phyloP scores from a whole-genome alignment of 2,888 invertebrate genomes.

The Habrosyne pyritoides region DNA sequence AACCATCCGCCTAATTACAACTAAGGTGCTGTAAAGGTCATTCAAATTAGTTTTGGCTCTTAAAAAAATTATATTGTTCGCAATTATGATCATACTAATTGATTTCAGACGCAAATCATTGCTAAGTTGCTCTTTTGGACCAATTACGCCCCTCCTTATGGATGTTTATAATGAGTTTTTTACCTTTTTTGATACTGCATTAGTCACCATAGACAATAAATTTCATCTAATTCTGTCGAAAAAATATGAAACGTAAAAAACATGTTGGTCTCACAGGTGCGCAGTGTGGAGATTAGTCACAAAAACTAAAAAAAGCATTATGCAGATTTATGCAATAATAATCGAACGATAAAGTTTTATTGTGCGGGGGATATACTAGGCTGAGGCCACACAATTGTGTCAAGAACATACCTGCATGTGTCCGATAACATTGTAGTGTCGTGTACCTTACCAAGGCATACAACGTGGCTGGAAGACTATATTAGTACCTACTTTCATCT shows the following conservation, averaged over 20 bases:
- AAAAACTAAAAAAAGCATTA: slow-evolving; percentile 30
- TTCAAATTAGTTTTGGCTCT: neutral
- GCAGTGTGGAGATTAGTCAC: slow-evolving; percentile 27
- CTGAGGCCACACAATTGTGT: slow-evolving; percentile 49
- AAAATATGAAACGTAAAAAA: slow-evolving; percentile 19
- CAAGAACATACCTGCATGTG: slow-evolving; percentile 38
- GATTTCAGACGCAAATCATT: neutral
- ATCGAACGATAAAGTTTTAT: slow-evolving; percentile 38
- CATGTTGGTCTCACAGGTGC: slow-evolving; percentile 26
- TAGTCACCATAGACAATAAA: slow-evolving; percentile 8
- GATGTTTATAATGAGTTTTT: slow-evolving; percentile 6
- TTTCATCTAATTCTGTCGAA: slow-evolving; percentile 9
- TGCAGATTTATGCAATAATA: slow-evolving; percentile 52
- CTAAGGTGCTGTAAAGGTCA: slow-evolving; percentile 1
- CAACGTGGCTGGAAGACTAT: neutral
- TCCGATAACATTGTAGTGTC: neutral
- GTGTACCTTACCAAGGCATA: neutral
- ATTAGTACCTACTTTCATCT: neutral
- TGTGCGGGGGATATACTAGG: slow-evolving; percentile 32
- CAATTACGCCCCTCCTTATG: neutral
- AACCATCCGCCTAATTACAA: slow-evolving; percentile 4
- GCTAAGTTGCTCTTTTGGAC: neutral
- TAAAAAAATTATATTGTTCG: neutral
- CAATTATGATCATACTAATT: neutral
- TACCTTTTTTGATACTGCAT: neutral